phyloP scores from a whole-genome alignment of 2,888 invertebrate genomes.

The Lasioglossum villosulum region DNA sequence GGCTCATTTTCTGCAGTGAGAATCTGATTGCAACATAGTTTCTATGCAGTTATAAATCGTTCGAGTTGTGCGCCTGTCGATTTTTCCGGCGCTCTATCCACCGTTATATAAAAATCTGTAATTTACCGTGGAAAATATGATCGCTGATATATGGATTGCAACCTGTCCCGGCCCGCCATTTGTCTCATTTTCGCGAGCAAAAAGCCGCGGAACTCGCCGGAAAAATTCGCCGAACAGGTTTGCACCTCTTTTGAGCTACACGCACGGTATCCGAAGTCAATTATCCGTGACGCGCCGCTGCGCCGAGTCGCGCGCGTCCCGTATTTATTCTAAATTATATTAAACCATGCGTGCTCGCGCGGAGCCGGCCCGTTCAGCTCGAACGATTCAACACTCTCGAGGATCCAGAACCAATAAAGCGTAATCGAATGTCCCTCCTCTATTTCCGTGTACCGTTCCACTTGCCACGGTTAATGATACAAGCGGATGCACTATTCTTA shows the following conservation, averaged over 20 bases:
- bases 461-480: conserved; percentile 22
- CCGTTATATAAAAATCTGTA: conserved; percentile 12
- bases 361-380: neutral
- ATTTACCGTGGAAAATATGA: conserved; percentile 19
- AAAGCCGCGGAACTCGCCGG: neutral
- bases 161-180: neutral
- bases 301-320: neutral
- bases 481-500: conserved; percentile 22
- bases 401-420: conserved; percentile 25
- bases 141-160: neutral
- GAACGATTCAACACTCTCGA: conserved; percentile 21
- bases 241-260: neutral
- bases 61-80: neutral
- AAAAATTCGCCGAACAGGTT: neutral
- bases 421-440: neutral
- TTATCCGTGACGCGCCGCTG: neutral
- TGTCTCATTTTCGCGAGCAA: neutral
- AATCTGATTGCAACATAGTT: neutral
- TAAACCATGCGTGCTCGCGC: neutral
- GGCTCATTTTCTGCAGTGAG: neutral
- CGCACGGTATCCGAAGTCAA: neutral
- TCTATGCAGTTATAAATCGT: neutral
- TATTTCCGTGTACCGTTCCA: conserved; percentile 27
- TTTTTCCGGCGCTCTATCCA: neutral
- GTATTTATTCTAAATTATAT: conserved; percentile 18